Evolutionary conservation across 2,113 vertebrate species (phyloP).

Genomic region (Turnix velox): DNA sequence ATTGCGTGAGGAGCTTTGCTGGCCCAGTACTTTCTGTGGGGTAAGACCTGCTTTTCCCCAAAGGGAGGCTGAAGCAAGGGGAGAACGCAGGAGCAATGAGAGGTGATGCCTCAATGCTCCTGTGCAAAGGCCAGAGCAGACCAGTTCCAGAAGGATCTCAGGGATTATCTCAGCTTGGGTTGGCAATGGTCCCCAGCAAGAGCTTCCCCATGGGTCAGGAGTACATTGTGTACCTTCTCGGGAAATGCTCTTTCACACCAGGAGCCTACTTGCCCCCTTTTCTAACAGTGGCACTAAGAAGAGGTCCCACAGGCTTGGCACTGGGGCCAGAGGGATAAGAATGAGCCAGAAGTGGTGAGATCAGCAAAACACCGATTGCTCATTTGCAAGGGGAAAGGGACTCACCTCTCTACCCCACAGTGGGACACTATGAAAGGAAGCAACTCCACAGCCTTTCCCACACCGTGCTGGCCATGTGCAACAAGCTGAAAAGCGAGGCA

Average conservation of each 20-base stretch:
- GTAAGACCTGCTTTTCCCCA: background rate
- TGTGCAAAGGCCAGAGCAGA: background rate
- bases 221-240: background rate
- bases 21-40: background rate
- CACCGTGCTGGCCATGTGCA: rapidly evolving
- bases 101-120: background rate
- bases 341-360: background rate
- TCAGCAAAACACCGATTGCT: background rate
- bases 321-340: background rate
- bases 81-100: rapidly evolving
- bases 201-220: background rate
- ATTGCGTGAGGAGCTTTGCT: background rate
- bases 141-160: background rate
- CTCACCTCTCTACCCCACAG: rapidly evolving
- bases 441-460: background rate
- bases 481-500: background rate
- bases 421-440: background rate
- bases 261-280: background rate
- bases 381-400: background rate
- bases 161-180: background rate
- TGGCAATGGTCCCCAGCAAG: background rate
- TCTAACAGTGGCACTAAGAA: background rate
- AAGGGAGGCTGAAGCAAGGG: background rate
- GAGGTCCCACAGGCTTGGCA: background rate
- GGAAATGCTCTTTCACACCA: background rate